Percentiles rank a stretch among this genome's conserved stretches.
Conservation (phyloP, 1,140 invertebrate genomes). For the Homarus americanus region DNA sequence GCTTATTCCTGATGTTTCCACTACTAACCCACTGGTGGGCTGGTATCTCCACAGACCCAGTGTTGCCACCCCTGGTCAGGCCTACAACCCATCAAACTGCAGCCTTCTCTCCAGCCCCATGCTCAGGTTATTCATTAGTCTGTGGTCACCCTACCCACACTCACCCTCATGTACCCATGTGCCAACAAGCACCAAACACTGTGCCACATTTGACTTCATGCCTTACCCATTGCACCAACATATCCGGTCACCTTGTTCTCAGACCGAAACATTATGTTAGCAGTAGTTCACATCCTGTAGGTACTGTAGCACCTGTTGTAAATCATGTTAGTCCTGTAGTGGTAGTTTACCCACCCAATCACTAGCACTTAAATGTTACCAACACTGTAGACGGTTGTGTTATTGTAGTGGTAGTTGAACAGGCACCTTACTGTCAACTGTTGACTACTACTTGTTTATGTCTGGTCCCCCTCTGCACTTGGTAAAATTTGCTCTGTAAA, state of each 20-base stretch:
- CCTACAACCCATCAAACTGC: conserved; percentile 53
- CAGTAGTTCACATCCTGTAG: background rate
- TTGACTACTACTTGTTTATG: too few relatives aligned
- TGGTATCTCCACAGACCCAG: conserved; percentile 67
- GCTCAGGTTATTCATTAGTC: conserved; percentile 67
- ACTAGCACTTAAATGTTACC: background rate
- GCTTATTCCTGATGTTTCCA: conserved; percentile 3
- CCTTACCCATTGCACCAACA: background rate
- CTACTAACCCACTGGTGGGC: conserved; percentile 46
- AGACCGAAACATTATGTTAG: background rate
- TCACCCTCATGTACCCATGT: background rate
- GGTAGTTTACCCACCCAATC: background rate
- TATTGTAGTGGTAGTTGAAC: background rate
- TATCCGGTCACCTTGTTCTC: background rate
- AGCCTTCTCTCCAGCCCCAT: conserved; percentile 71
- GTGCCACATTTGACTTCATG: background rate
- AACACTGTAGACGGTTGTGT: background rate
- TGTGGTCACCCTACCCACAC: background rate
- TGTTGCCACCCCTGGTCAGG: conserved; percentile 48
- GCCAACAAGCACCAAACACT: background rate
- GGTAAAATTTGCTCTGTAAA: too few relatives aligned
- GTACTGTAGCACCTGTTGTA: background rate
- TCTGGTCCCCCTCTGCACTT: too few relatives aligned
- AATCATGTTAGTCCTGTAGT: background rate
- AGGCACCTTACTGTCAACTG: background rate